A percentile compares a stretch with the other conserved stretches of the same genome.
phyloP scores from a whole-genome alignment of 2,797 vertebrate species.

The Sebastes cheni region DNA sequence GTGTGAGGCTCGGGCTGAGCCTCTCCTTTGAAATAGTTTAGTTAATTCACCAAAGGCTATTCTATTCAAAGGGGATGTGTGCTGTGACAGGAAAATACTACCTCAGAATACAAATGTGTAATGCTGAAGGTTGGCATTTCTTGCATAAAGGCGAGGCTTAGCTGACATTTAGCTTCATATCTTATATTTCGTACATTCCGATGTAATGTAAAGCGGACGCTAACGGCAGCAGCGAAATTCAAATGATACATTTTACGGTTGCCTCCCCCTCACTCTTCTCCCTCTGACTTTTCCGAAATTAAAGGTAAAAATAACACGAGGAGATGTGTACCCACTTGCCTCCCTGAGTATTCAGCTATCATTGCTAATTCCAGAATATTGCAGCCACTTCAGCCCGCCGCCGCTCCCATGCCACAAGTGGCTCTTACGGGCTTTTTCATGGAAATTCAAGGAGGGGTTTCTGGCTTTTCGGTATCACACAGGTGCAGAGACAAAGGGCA shows the following conservation, averaged over 20 bases:
- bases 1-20: neutral
- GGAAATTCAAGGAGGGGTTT: slow-evolving; percentile 70
- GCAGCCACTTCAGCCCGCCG: slow-evolving; percentile 66
- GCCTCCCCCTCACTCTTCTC: slow-evolving; percentile 16
- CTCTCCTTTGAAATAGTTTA: slow-evolving; percentile 21
- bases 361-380: slow-evolving; percentile 71
- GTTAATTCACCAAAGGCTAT: slow-evolving; percentile 25
- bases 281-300: slow-evolving; percentile 49
- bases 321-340: slow-evolving; percentile 71
- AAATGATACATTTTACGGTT: slow-evolving; percentile 7
- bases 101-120: neutral
- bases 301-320: slow-evolving; percentile 77
- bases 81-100: neutral
- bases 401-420: slow-evolving; percentile 62
- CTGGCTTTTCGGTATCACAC: slow-evolving; percentile 58
- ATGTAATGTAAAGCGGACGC: neutral
- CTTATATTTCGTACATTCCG: neutral
- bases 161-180: neutral
- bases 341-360: slow-evolving; percentile 64
- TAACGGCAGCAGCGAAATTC: neutral
- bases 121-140: neutral
- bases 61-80: slow-evolving; percentile 9
- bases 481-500: slow-evolving; percentile 73
- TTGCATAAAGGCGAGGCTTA: neutral
- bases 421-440: slow-evolving; percentile 70